Conservation (phyloP, 2,797 vertebrate species). For the Thunnus albacares region DNA sequence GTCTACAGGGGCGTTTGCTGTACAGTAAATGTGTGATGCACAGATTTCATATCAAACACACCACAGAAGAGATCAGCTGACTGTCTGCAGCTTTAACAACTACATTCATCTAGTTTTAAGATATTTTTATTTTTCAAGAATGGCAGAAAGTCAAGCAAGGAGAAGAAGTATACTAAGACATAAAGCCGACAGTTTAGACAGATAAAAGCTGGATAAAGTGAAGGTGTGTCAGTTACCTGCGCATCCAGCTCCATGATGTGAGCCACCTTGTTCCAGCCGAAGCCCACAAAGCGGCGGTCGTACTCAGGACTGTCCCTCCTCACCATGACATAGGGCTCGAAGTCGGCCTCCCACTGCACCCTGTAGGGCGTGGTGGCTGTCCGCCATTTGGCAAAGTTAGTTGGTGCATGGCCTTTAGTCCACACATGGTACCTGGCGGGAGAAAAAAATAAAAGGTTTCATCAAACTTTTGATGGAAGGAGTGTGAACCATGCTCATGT, state of each 20-base stretch:
- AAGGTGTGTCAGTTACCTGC: constrained; percentile 86
- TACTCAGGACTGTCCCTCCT: constrained; percentile 95
- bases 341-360: constrained; percentile 98
- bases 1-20: neutral
- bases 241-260: constrained; percentile 99
- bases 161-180: neutral
- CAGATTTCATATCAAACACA: neutral
- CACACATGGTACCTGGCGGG: constrained; percentile 95
- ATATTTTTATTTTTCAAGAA: neutral
- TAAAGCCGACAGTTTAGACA: neutral
- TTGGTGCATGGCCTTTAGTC: constrained; percentile 98
- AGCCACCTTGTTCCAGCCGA: constrained; percentile 99
- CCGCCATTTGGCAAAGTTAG: constrained; percentile 98
- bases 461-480: neutral
- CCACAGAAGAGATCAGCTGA: neutral
- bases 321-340: constrained; percentile 98
- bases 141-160: too few species aligned
- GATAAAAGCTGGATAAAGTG: neutral
- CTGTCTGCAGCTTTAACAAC: too few species aligned
- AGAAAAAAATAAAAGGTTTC: neutral
- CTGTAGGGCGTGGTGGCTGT: constrained; percentile 96
- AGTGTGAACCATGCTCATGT: neutral
- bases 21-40: neutral
- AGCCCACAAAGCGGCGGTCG: constrained; percentile 97
- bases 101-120: neutral